Base-by-base conservation (phyloP, 2,888 invertebrate genomes). In the Tanaodytes sp. region DNA sequence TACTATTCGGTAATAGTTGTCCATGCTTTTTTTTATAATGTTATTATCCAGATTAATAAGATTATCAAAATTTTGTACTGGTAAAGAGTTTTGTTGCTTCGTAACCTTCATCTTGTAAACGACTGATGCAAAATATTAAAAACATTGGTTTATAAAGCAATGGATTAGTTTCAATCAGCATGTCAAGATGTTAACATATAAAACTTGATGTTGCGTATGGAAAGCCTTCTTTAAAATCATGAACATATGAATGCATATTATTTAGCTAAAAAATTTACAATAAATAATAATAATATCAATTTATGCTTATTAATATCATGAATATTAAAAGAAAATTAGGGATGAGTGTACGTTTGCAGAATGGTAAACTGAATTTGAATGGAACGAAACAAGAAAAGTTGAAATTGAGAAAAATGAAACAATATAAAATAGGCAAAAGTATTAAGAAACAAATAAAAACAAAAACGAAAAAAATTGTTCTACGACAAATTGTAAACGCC, bases 401-500 rank as follows among this genome's bases (percentile, higher is more conserved):
- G n/a, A n/a, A 9, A 12, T 27, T 27, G 27, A 27, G 27, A 27
- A 27, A 27, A 9, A n/a, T n/a, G n/a, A n/a, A n/a, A n/a, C n/a
- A n/a, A n/a, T n/a, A n/a, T n/a, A n/a, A n/a, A n/a, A n/a, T n/a
- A n/a, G n/a, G n/a, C n/a, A n/a, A n/a, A n/a, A n/a, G n/a, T n/a
- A n/a, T n/a, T n/a, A n/a, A n/a, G 27, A 18, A 14, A 3, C 12
- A n/a, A n/a, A n/a, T 15, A 31, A 42, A 42, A 27, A 27, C 6
- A 27, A 27, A 27, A 27, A 27, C 6, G 9, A 27, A 9, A 27
- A 27, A 5, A 27, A 27, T n/a, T n/a, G n/a, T n/a, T n/a, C n/a
- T n/a, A n/a, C n/a, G n/a, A n/a, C n/a, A n/a, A n/a, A n/a, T 57
- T 30, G 14, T 57, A 5, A 12, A 46, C 12, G 45, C 46, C 11